Base-by-base conservation (phyloP, 2,888 invertebrate species). In the Pheosia gnoma region DNA sequence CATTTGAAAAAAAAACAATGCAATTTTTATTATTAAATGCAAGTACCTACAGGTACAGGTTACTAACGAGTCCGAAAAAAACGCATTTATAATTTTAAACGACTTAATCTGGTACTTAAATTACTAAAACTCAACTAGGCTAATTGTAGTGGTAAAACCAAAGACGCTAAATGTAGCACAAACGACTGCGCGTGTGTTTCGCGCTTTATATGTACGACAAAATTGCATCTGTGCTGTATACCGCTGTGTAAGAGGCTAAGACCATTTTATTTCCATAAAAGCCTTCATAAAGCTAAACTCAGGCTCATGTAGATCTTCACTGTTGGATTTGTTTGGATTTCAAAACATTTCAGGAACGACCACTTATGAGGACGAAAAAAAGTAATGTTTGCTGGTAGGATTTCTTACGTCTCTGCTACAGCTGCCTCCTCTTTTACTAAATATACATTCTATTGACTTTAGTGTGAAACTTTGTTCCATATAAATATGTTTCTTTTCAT, bases 221-320 rank as follows among this genome's bases (percentile, higher is more conserved):
- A 53, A 53, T 53, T 53, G 37, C 53, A 53, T 37, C 53, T 53
- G 53, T 11, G 8, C 53, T 52, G 7, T 49, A 13, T 49, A 36
- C 52, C 36, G 36, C 36, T 53, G 53, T 37, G 53, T 53, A 53
- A 53, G 53, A 53, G 53, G 37, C 37, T 53, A 53, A 10, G 53
- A 57, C 57, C 57, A 61, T 64, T 64, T 61, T 61, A 64, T 64
- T 64, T 57, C 57, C 54, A 10, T 37, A 53, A 53, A 53, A 53
- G 36, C 53, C 53, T 37, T 11, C 53, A 37, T 37, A 37, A 53
- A 53, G 53, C 53, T 53, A 38, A 53, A 53, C 11, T 53, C 37
- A 4, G 11, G 37, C 9, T 4, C 8, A 11, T 53, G 53, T 37
- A 37, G 5, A 37, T 53, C 11, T 37, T 3, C 47, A 47, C n/a